phyloP scores from a whole-genome alignment of 2,113 vertebrate genomes.

The Pseudolaguvia tuberculata region DNA sequence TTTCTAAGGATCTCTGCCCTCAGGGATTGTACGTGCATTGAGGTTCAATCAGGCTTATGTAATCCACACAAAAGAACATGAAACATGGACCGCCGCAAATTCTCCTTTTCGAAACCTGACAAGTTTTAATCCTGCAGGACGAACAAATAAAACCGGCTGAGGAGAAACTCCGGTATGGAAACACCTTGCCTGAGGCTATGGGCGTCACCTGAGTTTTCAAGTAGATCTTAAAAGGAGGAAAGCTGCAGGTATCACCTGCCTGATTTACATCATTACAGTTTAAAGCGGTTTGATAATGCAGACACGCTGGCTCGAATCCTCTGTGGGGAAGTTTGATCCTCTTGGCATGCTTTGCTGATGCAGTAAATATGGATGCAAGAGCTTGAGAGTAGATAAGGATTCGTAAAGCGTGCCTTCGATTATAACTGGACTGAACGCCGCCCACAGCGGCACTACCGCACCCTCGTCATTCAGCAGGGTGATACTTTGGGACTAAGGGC shows the following conservation, averaged over 20 bases:
- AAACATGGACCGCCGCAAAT: too few species aligned
- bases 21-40: constrained; percentile 53
- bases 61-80: neutral
- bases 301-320: constrained; percentile 24
- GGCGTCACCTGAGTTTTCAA: neutral
- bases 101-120: constrained; percentile 9
- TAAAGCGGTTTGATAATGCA: neutral
- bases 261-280: neutral
- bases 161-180: neutral
- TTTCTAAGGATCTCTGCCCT: constrained; percentile 54
- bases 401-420: neutral
- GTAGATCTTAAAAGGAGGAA: constrained; percentile 8
- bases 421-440: constrained; percentile 30
- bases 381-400: constrained; percentile 8
- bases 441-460: constrained; percentile 36
- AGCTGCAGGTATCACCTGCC: constrained; percentile 2
- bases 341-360: neutral
- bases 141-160: neutral
- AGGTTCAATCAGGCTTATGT: constrained; percentile 30
- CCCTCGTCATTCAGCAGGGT: constrained; percentile 42
- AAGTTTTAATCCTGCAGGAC: constrained; percentile 5
- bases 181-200: constrained; percentile 26
- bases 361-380: neutral
- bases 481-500: constrained; percentile 52
- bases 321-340: constrained; percentile 1